These are phyloP conservation scores for western clawed frog (Xenopus tropicalis) DNA, from an alignment of 2,113 vertebrate genomes.

Conservation along the genomic window DNA sequence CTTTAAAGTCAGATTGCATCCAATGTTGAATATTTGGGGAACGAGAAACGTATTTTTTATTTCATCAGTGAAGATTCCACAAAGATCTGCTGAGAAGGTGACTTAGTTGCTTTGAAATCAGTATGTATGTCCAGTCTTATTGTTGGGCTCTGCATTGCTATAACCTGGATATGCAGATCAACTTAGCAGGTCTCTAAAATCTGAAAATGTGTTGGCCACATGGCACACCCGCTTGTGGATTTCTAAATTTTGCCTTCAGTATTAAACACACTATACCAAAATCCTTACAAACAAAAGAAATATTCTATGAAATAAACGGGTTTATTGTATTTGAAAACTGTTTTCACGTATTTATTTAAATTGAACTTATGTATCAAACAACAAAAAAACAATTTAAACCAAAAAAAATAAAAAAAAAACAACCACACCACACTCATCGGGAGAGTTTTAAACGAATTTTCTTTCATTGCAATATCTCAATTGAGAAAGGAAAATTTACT, in stretches of 20 bases:
- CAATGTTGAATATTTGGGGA: slow-evolving; percentile 8
- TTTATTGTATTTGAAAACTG: slow-evolving; percentile 64
- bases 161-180: slow-evolving; percentile 3
- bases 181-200: slow-evolving; percentile 17
- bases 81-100: slow-evolving; percentile 24
- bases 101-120: slow-evolving; percentile 23
- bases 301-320: slow-evolving; percentile 59
- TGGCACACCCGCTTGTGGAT: slow-evolving; percentile 23
- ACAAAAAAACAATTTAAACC: slow-evolving; percentile 55
- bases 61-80: slow-evolving; percentile 15
- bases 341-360: slow-evolving; percentile 74
- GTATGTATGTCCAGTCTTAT: slow-evolving; percentile 33
- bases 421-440: neutral
- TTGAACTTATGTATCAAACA: slow-evolving; percentile 47
- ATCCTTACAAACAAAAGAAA: slow-evolving; percentile 53
- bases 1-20: neutral
- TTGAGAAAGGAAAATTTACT: neutral
- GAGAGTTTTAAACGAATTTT: neutral
- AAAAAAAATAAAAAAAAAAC: slow-evolving; percentile 47
- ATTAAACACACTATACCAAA: slow-evolving; percentile 42
- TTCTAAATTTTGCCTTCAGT: slow-evolving; percentile 10
- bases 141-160: too few species aligned
- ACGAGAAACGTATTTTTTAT: neutral
- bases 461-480: neutral
- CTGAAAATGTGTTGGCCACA: slow-evolving; percentile 35